phyloP scores from a whole-genome alignment of 2,888 invertebrate genomes.

The Cantharis lateralis region DNA sequence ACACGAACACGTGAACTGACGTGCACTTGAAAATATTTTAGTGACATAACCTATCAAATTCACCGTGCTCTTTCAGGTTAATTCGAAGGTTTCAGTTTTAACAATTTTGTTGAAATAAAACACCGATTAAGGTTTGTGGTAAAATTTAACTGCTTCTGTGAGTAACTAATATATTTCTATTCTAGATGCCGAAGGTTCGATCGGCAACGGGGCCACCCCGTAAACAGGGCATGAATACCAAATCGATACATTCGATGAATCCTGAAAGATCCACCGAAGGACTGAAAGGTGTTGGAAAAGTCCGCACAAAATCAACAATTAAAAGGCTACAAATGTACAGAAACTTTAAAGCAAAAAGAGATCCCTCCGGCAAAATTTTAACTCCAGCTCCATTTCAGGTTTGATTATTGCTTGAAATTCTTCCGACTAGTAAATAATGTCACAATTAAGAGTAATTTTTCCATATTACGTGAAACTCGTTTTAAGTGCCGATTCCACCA shows the following conservation, averaged over 20 bases:
- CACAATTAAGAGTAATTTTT: too few species aligned
- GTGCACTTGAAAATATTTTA: not conserved
- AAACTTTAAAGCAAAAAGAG: slow-evolving; percentile 93
- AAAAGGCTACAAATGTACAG: slow-evolving; percentile 98
- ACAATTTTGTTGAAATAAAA: not conserved
- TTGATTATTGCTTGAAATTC: not conserved
- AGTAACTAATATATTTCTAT: not conserved
- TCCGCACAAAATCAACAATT: slow-evolving; percentile 90
- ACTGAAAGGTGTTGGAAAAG: slow-evolving; percentile 82
- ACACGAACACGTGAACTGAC: not conserved
- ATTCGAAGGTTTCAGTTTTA: not conserved
- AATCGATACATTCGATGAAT: slow-evolving; percentile 92
- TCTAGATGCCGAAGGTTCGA: slow-evolving; percentile 76
- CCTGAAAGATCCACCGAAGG: slow-evolving; percentile 82
- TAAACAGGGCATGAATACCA: slow-evolving; percentile 78
- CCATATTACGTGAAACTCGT: too few species aligned
- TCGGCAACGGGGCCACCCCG: slow-evolving; percentile 76
- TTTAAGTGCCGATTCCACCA: too few species aligned
- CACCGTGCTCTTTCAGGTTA: not conserved
- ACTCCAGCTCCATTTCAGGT: slow-evolving; percentile 93
- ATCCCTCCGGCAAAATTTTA: slow-evolving; percentile 87
- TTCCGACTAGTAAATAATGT: too few species aligned
- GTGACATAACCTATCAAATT: not conserved
- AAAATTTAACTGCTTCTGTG: not conserved
- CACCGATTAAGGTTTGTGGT: not conserved